These are phyloP conservation scores for Carcinoscorpius rotundicauda DNA, from an alignment of 1,140 invertebrate species.

Conservation along the genomic window DNA sequence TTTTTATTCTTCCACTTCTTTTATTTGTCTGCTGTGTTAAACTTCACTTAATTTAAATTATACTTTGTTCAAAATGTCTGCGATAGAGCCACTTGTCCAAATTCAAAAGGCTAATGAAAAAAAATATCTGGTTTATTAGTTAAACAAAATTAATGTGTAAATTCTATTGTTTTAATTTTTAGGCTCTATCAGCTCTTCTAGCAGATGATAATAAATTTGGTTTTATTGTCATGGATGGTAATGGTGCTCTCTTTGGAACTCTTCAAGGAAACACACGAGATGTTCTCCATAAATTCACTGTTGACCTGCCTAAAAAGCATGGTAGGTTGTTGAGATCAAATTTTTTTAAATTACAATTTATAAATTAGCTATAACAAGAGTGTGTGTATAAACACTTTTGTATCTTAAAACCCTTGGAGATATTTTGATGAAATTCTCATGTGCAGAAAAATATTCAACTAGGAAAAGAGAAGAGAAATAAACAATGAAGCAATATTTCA, in stretches of 20 bases:
- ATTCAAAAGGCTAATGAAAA: no score
- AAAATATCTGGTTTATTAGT: no score
- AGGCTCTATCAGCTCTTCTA: slow-evolving; percentile 80
- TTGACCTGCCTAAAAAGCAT: slow-evolving; percentile 98
- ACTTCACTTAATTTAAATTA: no score
- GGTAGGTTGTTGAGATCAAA: slow-evolving; percentile 43
- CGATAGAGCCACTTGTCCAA: no score
- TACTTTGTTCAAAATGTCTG: no score
- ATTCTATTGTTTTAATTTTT: neutral
- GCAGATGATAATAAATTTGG: slow-evolving; percentile 99
- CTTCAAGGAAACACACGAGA: slow-evolving; percentile 81
- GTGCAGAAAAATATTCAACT: no score
- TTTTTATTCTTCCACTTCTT: no score
- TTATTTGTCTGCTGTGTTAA: no score
- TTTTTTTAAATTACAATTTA: neutral
- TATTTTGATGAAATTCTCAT: no score
- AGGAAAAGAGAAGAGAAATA: no score
- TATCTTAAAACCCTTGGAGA: neutral
- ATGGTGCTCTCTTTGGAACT: slow-evolving; percentile 95
- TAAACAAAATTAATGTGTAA: no score
- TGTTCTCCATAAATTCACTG: slow-evolving; percentile 98
- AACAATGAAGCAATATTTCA: no score
- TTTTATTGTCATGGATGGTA: slow-evolving; percentile 99
- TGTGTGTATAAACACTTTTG: slow-evolving; percentile 10
- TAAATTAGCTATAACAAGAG: neutral